These are phyloP conservation scores for Bucco capensis DNA, from an alignment of 2,113 vertebrate species.

Conservation along the genomic window DNA sequence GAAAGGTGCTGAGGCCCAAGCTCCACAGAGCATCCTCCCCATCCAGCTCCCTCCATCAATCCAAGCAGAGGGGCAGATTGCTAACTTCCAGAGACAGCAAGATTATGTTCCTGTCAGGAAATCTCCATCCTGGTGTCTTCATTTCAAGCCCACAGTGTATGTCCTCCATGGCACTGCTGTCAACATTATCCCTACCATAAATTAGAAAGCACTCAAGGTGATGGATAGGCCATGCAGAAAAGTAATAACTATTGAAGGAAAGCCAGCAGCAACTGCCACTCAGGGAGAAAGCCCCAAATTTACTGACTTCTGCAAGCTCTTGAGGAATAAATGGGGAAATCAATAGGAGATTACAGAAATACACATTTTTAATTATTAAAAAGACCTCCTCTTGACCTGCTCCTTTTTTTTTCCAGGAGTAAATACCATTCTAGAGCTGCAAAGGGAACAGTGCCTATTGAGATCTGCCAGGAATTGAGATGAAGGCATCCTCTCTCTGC, in stretches of 20 bases:
- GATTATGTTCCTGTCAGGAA: constrained; percentile 16
- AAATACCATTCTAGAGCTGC: constrained; percentile 67
- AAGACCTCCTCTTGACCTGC: constrained; percentile 61
- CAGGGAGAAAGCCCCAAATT: constrained; percentile 1
- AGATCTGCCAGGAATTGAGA: constrained; percentile 45
- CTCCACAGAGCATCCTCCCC: background rate
- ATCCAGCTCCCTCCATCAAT: background rate
- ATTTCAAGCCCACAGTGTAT: background rate
- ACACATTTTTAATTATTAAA: constrained; percentile 79
- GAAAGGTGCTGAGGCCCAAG: background rate
- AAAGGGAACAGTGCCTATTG: background rate
- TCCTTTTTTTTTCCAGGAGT: constrained; percentile 54
- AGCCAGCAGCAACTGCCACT: constrained; percentile 7
- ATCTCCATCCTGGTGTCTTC: constrained; percentile 35
- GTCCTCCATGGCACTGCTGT: constrained; percentile 17
- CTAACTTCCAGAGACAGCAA: background rate
- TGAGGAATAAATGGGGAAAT: constrained; percentile 56
- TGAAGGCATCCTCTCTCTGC: background rate
- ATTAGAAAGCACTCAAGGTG: constrained; percentile 47
- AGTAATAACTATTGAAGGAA: constrained; percentile 38
- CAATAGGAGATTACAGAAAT: constrained; percentile 68
- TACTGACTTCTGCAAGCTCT: constrained; percentile 21
- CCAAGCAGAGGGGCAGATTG: background rate
- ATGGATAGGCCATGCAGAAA: constrained; percentile 43
- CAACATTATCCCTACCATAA: constrained; percentile 51